Base-by-base conservation (phyloP, 2,797 vertebrate species). In the Acrossocheilus wenchowensis region DNA sequence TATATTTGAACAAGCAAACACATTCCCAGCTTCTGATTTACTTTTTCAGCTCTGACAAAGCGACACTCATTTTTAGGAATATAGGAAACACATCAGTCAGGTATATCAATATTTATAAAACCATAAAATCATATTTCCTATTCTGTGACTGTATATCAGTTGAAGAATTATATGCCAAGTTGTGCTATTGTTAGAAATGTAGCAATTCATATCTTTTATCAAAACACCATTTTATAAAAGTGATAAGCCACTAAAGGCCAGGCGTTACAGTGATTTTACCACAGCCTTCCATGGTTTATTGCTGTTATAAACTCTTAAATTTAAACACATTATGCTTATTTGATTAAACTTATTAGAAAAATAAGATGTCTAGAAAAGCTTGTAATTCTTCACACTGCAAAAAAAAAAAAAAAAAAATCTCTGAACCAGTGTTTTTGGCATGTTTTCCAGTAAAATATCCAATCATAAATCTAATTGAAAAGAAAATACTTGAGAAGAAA, bases 1-100 rank as follows among this genome's bases (percentile, higher is more conserved):
- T 85, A 84, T 87, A 86, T 84, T 60, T 87, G 69, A 87, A 82
- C 72, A 84, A 57, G 34, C 60, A 60, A 81, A 78, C 7, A 34
- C 36, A 71, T 81, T 50, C 23, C 36, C 75, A 64, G 81, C 41
- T 52, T 30, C 50, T 57, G 48, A n/a, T 78, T 86, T 75, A 81
- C 74, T 72, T 34, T 57, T 66, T 81, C 79, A 57, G 72, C 66
- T 41, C 10, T 54, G 68, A 74, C 68, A 57, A 60, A 80, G 41
- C 41, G 17, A 82, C 30, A 72, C 50, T 74, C 62, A 39, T 78
- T 78, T 66, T 71, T 64, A 36, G 34, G 30, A 75, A n/a, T 62
- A 19, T 43, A 52, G 34, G 73, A 60, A 12, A 19, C 30, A 2
- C 8, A 26, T 75, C 57, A 64, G 82, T 30, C 72, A 84, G 57